Base-by-base conservation (phyloP, 64 coral and sea anemone species). In the Pachyseris speciosa region DNA sequence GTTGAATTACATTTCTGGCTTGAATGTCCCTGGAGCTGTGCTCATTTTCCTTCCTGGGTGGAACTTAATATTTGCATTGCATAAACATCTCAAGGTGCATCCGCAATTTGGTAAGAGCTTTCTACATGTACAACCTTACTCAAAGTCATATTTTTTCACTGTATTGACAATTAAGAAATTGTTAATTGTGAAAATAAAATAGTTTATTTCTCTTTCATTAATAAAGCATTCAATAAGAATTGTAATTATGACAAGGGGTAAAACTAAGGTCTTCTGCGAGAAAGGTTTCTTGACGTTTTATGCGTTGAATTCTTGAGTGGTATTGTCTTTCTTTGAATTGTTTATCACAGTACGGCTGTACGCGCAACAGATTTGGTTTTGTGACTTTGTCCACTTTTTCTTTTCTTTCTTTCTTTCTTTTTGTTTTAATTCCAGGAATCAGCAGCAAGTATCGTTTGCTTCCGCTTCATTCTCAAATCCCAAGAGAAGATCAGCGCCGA, bases 31-130 rank as follows among this genome's bases (percentile, higher is more conserved):
- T 47, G 93, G 97, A 55, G 93, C 97, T 64, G 94, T 99, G 5
- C 87, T 99, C 28, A 93, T 99, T 44, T 99, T 99, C 40, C 71
- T 99, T 36, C 97, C 97, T 0, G 97, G 97, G 5, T 99, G 97
- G 97, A 99, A 99, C 67, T 89, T 99, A 59, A 99, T 99, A 19
- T 99, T 99, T 83, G 94, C 93, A 55, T 64, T 99, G 24, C 97
- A 99, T 51, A 99, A 95, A 76, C 86, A 95, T 64, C 36, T 99
- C 5, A 69, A 75, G 64, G 84, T 84, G 69, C 97, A 99, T 90
- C 84, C 88, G 11, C 78, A 92, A 38, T 98, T 98, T 87, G 96
- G 96, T 98, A 92, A 81, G 87, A 17, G n/a, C n/a, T n/a, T n/a
- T n/a, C n/a, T 70, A 31, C 36, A 22, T 22, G 33, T 38, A 16